A percentile compares a stretch with the other conserved stretches of the same genome.
Evolutionary conservation across 1,140 invertebrate genomes (phyloP).

Genomic region (Anoplolepis gracilipes): DNA sequence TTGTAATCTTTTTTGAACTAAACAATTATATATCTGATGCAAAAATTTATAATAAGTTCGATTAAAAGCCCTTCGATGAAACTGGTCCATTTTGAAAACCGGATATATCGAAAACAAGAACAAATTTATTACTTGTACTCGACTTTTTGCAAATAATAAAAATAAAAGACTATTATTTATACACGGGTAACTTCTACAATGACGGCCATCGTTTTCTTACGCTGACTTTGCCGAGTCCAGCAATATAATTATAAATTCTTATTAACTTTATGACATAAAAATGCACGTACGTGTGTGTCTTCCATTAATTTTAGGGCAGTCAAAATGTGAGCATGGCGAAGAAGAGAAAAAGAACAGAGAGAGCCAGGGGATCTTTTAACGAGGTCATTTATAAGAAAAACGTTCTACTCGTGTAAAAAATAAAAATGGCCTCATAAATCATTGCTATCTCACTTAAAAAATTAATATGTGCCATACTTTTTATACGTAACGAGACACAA

Average conservation of each 20-base stretch:
- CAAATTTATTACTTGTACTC: slow-evolving; percentile 49
- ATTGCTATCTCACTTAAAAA: slow-evolving; percentile 27
- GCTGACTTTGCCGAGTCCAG: not conserved
- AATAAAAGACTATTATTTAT: slow-evolving; percentile 34
- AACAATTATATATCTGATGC: slow-evolving; percentile 13
- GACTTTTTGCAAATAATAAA: slow-evolving; percentile 24
- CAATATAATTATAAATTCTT: slow-evolving; percentile 58
- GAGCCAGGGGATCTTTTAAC: slow-evolving; percentile 33
- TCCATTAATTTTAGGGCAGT: slow-evolving; percentile 45
- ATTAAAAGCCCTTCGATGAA: slow-evolving; percentile 1
- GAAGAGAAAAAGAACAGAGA: slow-evolving; percentile 9
- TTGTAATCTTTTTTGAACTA: not conserved
- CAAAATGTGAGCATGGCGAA: slow-evolving; percentile 18
- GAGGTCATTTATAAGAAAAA: slow-evolving; percentile 55
- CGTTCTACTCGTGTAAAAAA: slow-evolving; percentile 37
- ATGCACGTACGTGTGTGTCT: slow-evolving; percentile 19
- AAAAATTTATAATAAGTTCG: slow-evolving; percentile 19
- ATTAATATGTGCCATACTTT: slow-evolving; percentile 9
- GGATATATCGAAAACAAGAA: slow-evolving; percentile 37
- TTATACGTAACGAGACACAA: not conserved
- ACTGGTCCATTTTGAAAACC: slow-evolving; percentile 18
- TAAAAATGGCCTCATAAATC: slow-evolving; percentile 37
- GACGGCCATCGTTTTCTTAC: slow-evolving; percentile 45
- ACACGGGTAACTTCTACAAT: not conserved
- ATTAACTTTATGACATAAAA: slow-evolving; percentile 52